Evolutionary conservation across 2,797 vertebrate species (phyloP).

Genomic region (Odontamblyopus lacepedii): DNA sequence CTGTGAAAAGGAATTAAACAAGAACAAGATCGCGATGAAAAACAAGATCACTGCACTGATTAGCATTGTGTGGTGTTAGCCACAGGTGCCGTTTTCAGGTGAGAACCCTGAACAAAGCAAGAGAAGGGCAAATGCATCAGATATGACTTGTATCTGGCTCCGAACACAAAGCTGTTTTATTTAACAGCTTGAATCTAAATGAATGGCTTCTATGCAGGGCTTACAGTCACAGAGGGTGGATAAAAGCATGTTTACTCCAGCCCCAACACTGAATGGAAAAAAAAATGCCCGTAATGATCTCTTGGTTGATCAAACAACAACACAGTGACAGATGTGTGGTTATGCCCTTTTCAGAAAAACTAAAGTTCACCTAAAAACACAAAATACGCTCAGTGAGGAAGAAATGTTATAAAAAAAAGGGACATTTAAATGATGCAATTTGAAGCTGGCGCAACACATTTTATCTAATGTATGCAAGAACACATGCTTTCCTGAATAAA

Average conservation of each 20-base stretch:
- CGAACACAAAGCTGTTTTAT: constrained; percentile 29
- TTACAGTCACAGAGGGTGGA: constrained; percentile 41
- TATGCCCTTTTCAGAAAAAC: constrained; percentile 17
- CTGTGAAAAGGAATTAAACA: constrained; percentile 14
- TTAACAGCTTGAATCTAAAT: constrained; percentile 28
- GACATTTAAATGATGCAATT: constrained; percentile 40
- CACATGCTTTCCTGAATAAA: constrained; percentile 12
- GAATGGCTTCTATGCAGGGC: constrained; percentile 15
- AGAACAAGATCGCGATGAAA: constrained; percentile 3
- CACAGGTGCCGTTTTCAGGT: constrained; percentile 27
- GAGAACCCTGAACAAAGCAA: constrained; percentile 11
- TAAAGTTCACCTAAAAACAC: constrained; percentile 29
- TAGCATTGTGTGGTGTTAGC: constrained; percentile 25
- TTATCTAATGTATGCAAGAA: constrained; percentile 16
- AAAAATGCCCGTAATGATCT: constrained; percentile 17
- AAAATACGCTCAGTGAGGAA: constrained; percentile 3
- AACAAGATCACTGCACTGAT: constrained; percentile 7
- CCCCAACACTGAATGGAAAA: constrained; percentile 1
- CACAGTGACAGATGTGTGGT: constrained; percentile 19
- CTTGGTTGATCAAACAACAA: constrained; percentile 30
- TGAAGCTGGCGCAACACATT: constrained; percentile 12
- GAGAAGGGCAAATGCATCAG: constrained; percentile 10
- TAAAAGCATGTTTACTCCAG: constrained; percentile 40
- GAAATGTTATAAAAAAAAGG: neutral
- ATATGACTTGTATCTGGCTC: constrained; percentile 1